Evolutionary conservation across 2,113 vertebrate genomes (phyloP), one percentile per base, ranked within the genome.

Genomic region (Spea multiplicata): DNA sequence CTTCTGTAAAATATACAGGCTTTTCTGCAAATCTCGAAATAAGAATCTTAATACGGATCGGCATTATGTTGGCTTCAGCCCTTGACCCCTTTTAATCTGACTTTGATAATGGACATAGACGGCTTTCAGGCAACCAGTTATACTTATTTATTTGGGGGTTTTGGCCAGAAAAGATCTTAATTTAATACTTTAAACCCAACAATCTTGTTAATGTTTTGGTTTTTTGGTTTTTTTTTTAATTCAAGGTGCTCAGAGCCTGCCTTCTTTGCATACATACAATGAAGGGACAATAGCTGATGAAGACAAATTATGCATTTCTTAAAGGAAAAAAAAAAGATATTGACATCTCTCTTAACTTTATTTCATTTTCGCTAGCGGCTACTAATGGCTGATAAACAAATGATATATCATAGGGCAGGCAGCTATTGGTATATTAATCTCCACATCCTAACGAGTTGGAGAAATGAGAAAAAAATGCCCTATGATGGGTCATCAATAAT

Each of bases 401-500:
- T 79, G 57, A 71, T 72, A 64, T 55, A 72, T 73, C 68, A 73
- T 73, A 47, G 62, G 77, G 10, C n/a, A 70, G 66, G 75, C 66
- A 62, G 50, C 75, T 49, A 13, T 14, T 47, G 48, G 59, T 66
- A 73, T 73, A 79, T 79, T 66, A 66, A 73, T 79, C 62, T 55
- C 44, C 12, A 17, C 62, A 66, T 46, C 14, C 61, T 79, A 66
- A 79, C 66, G 50, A 62, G 55, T 7, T 66, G 70, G 10, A 55
- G 48, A 66, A 73, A 50, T 79, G 47, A 66, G 62, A 72, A 79
- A 30, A 30, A 76, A 73, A 66, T 73, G 49, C 49, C 77, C 77
- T 73, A 67, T 79, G 70, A 79, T 72, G 70, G 70, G 48, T 57
- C 69, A 79, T 79, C 77, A 79, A 73, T 79, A 73, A 73, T 57